phyloP scores from a whole-genome alignment of 2,888 invertebrate species.

The Rhimphoctona megacephalus region DNA sequence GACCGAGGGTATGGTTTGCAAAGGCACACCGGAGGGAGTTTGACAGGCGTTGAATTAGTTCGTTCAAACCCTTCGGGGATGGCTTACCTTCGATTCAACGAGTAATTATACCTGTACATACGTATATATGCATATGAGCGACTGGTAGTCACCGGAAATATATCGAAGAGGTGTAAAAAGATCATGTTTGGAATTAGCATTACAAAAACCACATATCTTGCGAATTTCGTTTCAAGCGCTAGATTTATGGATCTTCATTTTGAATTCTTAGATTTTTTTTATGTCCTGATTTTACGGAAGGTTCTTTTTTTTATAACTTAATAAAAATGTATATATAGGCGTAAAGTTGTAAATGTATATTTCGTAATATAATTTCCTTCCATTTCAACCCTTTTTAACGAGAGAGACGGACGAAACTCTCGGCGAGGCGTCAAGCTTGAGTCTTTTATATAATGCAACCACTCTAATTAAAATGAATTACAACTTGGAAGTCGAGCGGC shows the following conservation, averaged over 20 bases:
- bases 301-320: not conserved
- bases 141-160: not conserved
- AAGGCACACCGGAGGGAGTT: slow-evolving; percentile 42
- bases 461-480: slow-evolving; percentile 85
- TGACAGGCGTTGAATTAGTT: slow-evolving; percentile 79
- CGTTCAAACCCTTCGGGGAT: slow-evolving; percentile 70
- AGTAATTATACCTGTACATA: slow-evolving; percentile 22
- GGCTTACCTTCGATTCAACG: slow-evolving; percentile 40
- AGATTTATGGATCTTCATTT: not conserved
- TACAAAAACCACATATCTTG: not conserved
- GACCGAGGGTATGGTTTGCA: slow-evolving; percentile 53
- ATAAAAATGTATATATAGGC: not conserved
- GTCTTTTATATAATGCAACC: slow-evolving; percentile 83
- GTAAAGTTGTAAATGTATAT: not conserved
- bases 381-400: slow-evolving; percentile 81
- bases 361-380: slow-evolving; percentile 55
- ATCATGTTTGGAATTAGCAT: not conserved
- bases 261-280: not conserved
- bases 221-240: not conserved
- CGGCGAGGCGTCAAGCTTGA: slow-evolving; percentile 60
- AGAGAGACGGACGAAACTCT: slow-evolving; percentile 4
- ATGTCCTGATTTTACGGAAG: not conserved
- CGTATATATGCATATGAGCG: not conserved
- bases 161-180: not conserved
- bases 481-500: slow-evolving; percentile 74